A percentile compares a stretch with the other conserved stretches of the same genome.
Evolutionary conservation across 2,797 vertebrate species (phyloP).

Genomic region (Sebastes alutus): DNA sequence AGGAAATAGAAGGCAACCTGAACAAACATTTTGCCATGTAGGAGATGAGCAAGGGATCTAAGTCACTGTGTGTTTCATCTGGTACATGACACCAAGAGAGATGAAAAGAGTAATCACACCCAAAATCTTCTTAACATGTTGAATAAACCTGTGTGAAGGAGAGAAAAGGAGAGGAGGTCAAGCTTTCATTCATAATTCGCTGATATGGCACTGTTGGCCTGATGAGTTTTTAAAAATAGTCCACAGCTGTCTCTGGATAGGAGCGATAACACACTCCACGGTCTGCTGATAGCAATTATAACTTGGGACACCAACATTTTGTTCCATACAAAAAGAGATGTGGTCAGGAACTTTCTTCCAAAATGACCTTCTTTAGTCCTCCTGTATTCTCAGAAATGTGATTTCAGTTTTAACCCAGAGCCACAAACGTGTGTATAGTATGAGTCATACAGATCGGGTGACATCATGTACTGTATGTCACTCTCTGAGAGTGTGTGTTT

Average conservation of each 20-base stretch:
- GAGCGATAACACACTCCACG: background rate
- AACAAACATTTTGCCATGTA: background rate
- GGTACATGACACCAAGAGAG: background rate
- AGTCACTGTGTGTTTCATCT: background rate
- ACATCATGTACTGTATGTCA: constrained; percentile 44
- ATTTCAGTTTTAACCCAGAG: constrained; percentile 5
- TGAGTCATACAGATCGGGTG: constrained; percentile 60
- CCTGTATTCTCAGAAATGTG: constrained; percentile 7
- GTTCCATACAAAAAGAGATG: background rate
- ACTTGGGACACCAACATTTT: background rate
- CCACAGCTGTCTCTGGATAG: background rate
- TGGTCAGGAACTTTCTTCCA: background rate
- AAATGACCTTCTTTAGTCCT: constrained; percentile 6
- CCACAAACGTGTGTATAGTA: background rate
- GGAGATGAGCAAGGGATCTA: background rate
- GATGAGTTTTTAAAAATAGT: constrained; percentile 3
- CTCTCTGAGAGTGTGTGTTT: background rate
- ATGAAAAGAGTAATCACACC: background rate
- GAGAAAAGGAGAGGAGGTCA: constrained; percentile 10
- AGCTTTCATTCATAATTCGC: constrained; percentile 6
- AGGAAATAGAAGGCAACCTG: background rate
- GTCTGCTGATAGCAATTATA: constrained; percentile 16
- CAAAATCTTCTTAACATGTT: background rate
- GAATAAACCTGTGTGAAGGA: background rate
- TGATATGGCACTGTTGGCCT: background rate